Evolutionary conservation across 2,888 invertebrate species (phyloP).

Genomic region (Orchestes rusci): DNA sequence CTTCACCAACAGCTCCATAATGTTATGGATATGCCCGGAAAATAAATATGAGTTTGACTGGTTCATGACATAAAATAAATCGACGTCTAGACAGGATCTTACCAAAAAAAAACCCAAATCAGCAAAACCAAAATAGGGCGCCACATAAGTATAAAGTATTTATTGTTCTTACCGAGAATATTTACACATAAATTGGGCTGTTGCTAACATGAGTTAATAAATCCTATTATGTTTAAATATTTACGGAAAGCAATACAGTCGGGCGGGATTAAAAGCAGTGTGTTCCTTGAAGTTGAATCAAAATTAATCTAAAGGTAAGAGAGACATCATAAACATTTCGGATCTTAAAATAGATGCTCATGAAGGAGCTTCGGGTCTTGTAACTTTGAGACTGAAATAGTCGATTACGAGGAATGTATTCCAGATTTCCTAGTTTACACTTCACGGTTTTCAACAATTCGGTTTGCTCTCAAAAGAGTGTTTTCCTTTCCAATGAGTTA

Average conservation of each 20-base stretch:
- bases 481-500: too few species aligned
- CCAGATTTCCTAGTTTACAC: constrained; percentile 9
- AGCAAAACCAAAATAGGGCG: constrained; percentile 16
- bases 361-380: constrained; percentile 8
- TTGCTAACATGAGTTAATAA: constrained; percentile 27
- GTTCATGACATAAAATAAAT: too few species aligned
- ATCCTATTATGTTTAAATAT: constrained; percentile 29
- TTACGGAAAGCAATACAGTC: constrained; percentile 17
- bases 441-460: too few species aligned
- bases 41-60: too few species aligned
- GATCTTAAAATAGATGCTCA: constrained; percentile 14
- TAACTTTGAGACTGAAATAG: constrained; percentile 7
- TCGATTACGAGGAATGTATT: constrained; percentile 10
- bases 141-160: constrained; percentile 28
- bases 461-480: too few species aligned
- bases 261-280: constrained; percentile 17
- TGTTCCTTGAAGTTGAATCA: constrained; percentile 18
- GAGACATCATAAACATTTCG: constrained; percentile 13
- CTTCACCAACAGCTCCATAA: too few species aligned
- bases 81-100: too few species aligned
- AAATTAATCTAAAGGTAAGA: constrained; percentile 17
- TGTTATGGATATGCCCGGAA: too few species aligned
- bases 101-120: background rate
- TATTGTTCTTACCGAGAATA: constrained; percentile 28
- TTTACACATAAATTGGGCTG: constrained; percentile 25